phyloP scores from a whole-genome alignment of 2,888 invertebrate genomes.

The Acanthosoma haemorrhoidale region DNA sequence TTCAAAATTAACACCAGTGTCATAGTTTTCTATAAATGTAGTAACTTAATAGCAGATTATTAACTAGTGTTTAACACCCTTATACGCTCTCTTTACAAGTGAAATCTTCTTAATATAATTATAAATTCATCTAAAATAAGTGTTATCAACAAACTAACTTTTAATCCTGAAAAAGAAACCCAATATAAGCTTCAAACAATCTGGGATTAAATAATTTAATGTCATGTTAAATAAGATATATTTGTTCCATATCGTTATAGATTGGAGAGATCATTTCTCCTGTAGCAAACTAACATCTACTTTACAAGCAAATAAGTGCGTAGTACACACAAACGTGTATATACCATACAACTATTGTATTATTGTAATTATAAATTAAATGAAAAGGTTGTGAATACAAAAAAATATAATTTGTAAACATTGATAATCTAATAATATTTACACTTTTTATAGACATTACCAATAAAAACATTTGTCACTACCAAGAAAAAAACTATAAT shows the following conservation, averaged over 20 bases:
- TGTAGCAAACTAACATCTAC: background rate
- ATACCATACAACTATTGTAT: background rate
- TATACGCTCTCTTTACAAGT: no score
- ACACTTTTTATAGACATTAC: background rate
- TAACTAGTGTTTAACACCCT: no score
- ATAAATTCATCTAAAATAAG: no score
- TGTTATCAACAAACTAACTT: no score
- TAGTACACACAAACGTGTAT: background rate
- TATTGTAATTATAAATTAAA: background rate
- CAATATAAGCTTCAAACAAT: no score
- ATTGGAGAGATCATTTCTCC: constrained; percentile 2
- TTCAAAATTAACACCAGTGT: no score
- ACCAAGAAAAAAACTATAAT: background rate
- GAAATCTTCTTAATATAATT: no score
- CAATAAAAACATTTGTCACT: background rate
- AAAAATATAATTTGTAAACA: background rate
- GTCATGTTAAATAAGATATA: no score
- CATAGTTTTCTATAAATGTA: no score
- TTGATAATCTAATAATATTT: background rate
- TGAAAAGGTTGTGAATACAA: background rate
- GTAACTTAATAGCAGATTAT: no score
- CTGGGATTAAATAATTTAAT: no score
- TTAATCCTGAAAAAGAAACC: no score
- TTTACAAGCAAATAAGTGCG: background rate
- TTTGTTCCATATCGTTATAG: background rate